Evolutionary conservation across 2,113 vertebrate genomes (phyloP), one percentile per base, ranked within the genome.

Genomic region (Mormoops blainvillei): DNA sequence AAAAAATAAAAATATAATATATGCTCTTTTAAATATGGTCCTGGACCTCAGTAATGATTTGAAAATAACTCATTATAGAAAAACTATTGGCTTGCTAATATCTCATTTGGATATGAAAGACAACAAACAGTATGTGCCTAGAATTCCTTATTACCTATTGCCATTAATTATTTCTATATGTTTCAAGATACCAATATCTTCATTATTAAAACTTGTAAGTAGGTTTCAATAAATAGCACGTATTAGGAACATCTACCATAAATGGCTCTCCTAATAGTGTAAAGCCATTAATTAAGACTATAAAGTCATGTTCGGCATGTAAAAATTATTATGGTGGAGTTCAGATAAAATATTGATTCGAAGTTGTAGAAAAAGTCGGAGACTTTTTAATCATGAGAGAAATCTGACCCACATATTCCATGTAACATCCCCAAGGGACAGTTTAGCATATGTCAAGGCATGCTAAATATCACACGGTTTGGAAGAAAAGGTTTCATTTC

Each of bases 401-500:
- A 90, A 93, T 95, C 45, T 97, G 36, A 95, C 94, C 56, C 83
- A 71, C 7, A 48, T 24, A 81, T 26, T 97, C 95, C 61, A 63
- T 65, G 76, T 84, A 45, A 56, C 61, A 84, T 80, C 52, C 56
- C 43, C 82, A 38, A 89, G 56, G 50, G 89, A 93, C 73, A 83
- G 52, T n/a, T 92, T 87, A 87, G 91, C 65, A 91, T 94, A 91
- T 96, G 86, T 77, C 95, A 97, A 76, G 45, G 28, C 68, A 63
- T 67, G 77, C 78, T 94, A 92, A 96, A 84, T 67, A 87, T 43
- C 83, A 87, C 31, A 63, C 43, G 93, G 83, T 20, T 70, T 89
- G 83, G 86, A 93, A 91, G 94, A 96, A 95, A 96, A 93, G 70
- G 86, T 87, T 91, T 54, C 22, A 20, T 84, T 96, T 94, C 91